Base-by-base conservation (phyloP, 2,797 vertebrate genomes). In the Miichthys miiuy region DNA sequence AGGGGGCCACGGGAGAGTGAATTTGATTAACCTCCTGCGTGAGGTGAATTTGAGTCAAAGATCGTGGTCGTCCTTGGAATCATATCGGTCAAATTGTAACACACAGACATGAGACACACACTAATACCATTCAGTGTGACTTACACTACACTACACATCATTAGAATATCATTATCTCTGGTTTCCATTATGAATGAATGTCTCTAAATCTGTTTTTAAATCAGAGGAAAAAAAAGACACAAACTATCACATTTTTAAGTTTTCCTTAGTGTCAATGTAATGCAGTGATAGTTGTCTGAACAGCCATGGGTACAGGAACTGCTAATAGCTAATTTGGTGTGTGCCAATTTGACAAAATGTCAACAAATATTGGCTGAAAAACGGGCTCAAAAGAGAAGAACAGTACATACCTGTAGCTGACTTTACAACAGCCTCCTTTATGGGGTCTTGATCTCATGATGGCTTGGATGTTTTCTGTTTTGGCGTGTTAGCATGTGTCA, bases 41-140 rank as follows among this genome's bases (percentile, higher is more conserved):
- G 58, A 62, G 48, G 23, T 44, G 70, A 72, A 72, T 63, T 54
- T 27, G 18, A 62, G 48, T 21, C 70, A 61, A 44, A 38, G 58
- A 50, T 62, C 11, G 1, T 16, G 3, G 16, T 20, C 10, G 3
- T 62, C 12, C 47, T 41, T 34, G 16, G 16, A 61, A 23, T 44
- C 56, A 23, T 60, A 50, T 55, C 51, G 38, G 64, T 38, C 65
- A 23, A 12, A n/a, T 48, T 13, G 4, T 16, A 21, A 34, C 30
- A 42, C n/a, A 21, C 20, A 12, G 41, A 16, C 67, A 68, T 20
- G 41, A 68, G 27, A 25, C 20, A 30, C 41, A 46, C 13, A 13
- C 3, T 27, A 8, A 30, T 23, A 20, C 46, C 42, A 57, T 47
- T 69, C 42, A 57, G 42, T 27, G 4, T 57, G 12, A 30, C 16